phyloP scores from a whole-genome alignment of 1,140 invertebrate species.

The Gryllus bimaculatus region DNA sequence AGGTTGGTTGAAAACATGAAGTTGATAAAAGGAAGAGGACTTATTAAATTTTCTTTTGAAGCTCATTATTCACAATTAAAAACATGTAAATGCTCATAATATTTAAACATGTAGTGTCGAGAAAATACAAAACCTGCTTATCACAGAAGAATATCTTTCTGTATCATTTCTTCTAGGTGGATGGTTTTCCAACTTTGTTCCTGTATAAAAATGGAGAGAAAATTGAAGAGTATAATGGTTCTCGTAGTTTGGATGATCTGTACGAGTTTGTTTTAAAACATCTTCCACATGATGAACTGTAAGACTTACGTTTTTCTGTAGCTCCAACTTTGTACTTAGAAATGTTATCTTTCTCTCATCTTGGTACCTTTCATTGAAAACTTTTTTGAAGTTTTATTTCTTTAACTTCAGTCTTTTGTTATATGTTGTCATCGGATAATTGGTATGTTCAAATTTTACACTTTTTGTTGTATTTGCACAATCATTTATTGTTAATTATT shows the following conservation, averaged over 20 bases:
- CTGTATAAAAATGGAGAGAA: conserved; percentile 57
- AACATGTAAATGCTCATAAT: no score
- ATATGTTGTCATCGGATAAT: background rate
- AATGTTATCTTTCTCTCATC: background rate
- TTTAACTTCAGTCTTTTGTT: background rate
- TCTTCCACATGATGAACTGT: conserved; percentile 49
- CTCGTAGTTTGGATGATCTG: conserved; percentile 54
- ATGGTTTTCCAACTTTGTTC: conserved; percentile 57
- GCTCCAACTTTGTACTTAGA: background rate
- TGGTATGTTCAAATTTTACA: no score
- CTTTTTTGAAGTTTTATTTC: background rate
- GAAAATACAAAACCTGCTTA: no score
- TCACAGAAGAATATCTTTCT: no score
- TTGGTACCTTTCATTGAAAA: background rate
- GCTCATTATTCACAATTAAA: no score
- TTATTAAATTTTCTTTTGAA: no score
- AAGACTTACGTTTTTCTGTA: conserved; percentile 21
- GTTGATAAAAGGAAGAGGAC: no score
- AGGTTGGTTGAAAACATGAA: no score
- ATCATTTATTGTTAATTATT: no score
- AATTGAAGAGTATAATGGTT: conserved; percentile 61
- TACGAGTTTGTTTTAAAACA: conserved; percentile 51
- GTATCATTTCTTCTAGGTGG: conserved; percentile 37
- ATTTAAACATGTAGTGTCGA: no score
- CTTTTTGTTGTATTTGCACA: no score